Percentiles rank a stretch among this genome's conserved stretches.
phyloP scores from a whole-genome alignment of 35 echinoderm and acorn worm genomes.

The Amphiura filiformis region DNA sequence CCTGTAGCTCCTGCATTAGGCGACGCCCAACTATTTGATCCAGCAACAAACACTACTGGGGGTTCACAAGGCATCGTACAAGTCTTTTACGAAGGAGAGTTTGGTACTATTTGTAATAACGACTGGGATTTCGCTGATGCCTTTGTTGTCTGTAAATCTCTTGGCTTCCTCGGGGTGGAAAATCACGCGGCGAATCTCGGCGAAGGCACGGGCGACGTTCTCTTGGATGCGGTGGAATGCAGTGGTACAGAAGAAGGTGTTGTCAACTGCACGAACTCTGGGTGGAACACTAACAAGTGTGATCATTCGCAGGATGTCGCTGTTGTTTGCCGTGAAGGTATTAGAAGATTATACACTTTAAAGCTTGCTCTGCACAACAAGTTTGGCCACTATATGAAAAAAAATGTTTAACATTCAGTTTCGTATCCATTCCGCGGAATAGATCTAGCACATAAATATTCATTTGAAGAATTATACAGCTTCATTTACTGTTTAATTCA shows the following conservation, averaged over 20 bases:
- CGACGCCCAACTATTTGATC: too few relatives aligned
- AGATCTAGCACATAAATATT: too few relatives aligned
- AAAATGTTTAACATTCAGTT: too few relatives aligned
- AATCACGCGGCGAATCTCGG: too few relatives aligned
- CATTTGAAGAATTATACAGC: too few relatives aligned
- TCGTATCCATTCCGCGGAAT: too few relatives aligned
- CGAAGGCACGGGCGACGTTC: not conserved
- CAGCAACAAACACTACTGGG: too few relatives aligned
- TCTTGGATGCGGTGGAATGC: not conserved
- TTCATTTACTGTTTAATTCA: too few relatives aligned
- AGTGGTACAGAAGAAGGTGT: not conserved
- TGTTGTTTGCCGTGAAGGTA: not conserved
- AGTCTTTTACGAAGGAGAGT: conserved; percentile 19
- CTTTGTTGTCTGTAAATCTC: conserved; percentile 22
- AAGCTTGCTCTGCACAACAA: too few relatives aligned
- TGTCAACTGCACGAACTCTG: not conserved
- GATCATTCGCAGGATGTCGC: conserved; percentile 20
- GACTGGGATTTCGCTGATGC: conserved; percentile 26
- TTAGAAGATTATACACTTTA: too few relatives aligned
- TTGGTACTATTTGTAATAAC: conserved; percentile 59
- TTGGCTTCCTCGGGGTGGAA: not conserved
- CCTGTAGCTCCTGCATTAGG: too few relatives aligned
- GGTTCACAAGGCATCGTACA: conserved; percentile 49
- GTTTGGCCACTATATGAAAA: too few relatives aligned
- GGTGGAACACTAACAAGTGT: conserved; percentile 16